Base-by-base conservation (phyloP, 2,888 invertebrate species). In the Synergus itoensis region DNA sequence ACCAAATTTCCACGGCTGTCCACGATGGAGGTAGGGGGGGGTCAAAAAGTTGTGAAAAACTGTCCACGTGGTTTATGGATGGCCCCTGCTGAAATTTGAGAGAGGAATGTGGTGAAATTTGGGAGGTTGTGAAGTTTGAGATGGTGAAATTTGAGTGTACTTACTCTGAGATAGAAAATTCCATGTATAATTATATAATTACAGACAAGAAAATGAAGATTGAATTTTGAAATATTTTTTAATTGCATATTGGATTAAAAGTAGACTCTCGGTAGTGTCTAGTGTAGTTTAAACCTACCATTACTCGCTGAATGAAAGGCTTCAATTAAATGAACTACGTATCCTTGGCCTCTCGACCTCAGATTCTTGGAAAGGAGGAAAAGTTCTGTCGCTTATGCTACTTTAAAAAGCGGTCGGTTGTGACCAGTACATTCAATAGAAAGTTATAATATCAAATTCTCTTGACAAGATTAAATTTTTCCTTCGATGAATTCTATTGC, bases 291-390 rank as follows among this genome's bases (percentile, higher is more conserved):
- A 12, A 69, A 73, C 48, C 16, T 67, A 28, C 16, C 16, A 64
- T 64, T 36, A 64, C 28, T n/a, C 9, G 41, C 21, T 73, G 69
- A 53, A 73, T 73, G 69, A 53, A 73, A 73, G 69, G 69, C 48
- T 36, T 11, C 69, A 73, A 73, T 73, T 73, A 73, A 73, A 48
- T 8, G 28, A 36, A 53, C 45, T 73, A 12, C 18, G 11, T 73
- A 73, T 73, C 69, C 69, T 73, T 73, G 69, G 48, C 48, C 69
- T 48, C 28, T 73, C 45, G 36, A 73, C 48, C 48, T 53, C 36
- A 36, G n/a, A n/a, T 28, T 48, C 11, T 18, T 67, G n/a, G 43
- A 67, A 67, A 67, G 41, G 41, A 21, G 60, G 57, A 57, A 57
- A n/a, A 45, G 18, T n/a, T 18, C 60, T 60, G n/a, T 60, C 11